A percentile compares a stretch with the other conserved stretches of the same genome.
These are phyloP conservation scores for Archaeoteleia sp. DNA, from an alignment of 2,888 invertebrate species.

Conservation along the genomic window DNA sequence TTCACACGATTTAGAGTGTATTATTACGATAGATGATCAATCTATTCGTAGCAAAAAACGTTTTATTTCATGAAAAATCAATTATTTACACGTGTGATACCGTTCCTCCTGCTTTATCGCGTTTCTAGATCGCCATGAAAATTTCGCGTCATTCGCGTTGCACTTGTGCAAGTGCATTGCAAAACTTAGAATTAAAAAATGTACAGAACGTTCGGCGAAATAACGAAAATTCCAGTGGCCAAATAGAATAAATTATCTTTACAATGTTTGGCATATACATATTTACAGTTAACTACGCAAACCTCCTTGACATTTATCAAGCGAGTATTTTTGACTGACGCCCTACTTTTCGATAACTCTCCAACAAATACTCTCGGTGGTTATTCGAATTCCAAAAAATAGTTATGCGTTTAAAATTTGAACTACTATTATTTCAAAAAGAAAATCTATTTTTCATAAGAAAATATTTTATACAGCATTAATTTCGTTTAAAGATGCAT, in stretches of 20 bases:
- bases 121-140: no score
- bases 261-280: slow-evolving; percentile 26
- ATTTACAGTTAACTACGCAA: slow-evolving; percentile 17
- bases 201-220: slow-evolving; percentile 1
- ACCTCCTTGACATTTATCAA: slow-evolving; percentile 18
- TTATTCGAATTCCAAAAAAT: not conserved
- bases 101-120: slow-evolving; percentile 6
- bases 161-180: not conserved
- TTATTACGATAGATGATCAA: slow-evolving; percentile 11
- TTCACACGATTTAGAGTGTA: slow-evolving; percentile 9
- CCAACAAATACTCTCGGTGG: not conserved
- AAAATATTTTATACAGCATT: slow-evolving; percentile 1
- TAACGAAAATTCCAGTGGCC: slow-evolving; percentile 1
- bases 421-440: not conserved
- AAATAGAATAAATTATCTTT: slow-evolving; percentile 18
- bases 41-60: slow-evolving; percentile 8
- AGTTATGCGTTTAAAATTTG: not conserved
- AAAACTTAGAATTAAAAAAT: slow-evolving; percentile 1
- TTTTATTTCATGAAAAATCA: slow-evolving; percentile 11
- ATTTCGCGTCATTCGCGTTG: no score
- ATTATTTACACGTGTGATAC: slow-evolving; percentile 15
- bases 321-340: slow-evolving; percentile 1
- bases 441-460: not conserved
- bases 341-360: not conserved
- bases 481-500: not conserved